Evolutionary conservation across 2,797 vertebrate species (phyloP).

Genomic region (Leptodactylus fallax): DNA sequence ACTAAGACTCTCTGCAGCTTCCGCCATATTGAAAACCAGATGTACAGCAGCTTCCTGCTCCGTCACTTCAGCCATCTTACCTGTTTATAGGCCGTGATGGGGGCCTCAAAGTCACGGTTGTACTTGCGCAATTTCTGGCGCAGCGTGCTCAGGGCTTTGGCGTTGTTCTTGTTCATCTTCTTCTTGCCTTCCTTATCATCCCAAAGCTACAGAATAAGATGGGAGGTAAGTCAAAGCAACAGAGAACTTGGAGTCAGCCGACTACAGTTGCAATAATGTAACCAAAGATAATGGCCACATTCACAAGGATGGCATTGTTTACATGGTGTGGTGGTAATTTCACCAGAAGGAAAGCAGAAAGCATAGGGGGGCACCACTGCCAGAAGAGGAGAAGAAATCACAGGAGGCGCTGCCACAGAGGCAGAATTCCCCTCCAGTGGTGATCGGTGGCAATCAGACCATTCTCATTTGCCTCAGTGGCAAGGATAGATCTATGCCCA

Average conservation of each 20-base stretch:
- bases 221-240: neutral
- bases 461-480: too few relatives aligned
- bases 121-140: constrained; percentile 94
- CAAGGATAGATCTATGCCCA: too few relatives aligned
- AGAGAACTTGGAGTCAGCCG: too few relatives aligned
- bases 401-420: too few relatives aligned
- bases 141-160: constrained; percentile 90
- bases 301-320: too few relatives aligned
- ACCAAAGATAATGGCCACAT: too few relatives aligned
- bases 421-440: neutral
- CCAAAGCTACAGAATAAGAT: constrained; percentile 79
- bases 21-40: neutral
- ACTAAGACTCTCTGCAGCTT: neutral
- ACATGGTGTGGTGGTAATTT: too few relatives aligned
- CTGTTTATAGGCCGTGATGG: constrained; percentile 87
- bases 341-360: too few relatives aligned
- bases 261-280: too few relatives aligned
- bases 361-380: too few relatives aligned
- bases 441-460: too few relatives aligned
- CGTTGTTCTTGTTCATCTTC: constrained; percentile 96
- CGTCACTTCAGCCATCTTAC: constrained; percentile 67
- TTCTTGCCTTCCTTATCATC: constrained; percentile 94
- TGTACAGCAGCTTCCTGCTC: neutral
- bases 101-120: constrained; percentile 87
- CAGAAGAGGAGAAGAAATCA: too few relatives aligned